These are phyloP conservation scores for Automeris io DNA, from an alignment of 2,888 invertebrate species.

Conservation along the genomic window DNA sequence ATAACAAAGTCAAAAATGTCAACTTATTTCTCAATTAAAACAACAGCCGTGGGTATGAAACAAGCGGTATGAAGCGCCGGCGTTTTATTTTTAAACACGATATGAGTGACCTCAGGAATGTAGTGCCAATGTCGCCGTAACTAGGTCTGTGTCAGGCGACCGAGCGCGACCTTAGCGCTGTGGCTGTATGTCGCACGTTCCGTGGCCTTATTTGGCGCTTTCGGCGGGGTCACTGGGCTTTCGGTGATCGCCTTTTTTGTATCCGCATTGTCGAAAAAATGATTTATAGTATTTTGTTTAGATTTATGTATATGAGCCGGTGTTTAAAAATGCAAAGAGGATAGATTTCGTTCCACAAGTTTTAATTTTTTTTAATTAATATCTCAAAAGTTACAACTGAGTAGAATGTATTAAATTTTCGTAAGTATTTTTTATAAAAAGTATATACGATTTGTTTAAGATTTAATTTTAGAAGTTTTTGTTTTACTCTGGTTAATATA, in stretches of 20 bases:
- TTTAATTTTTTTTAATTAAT: too few species aligned
- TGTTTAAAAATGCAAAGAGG: neutral
- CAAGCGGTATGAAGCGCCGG: constrained; percentile 31
- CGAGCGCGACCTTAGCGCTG: constrained; percentile 49
- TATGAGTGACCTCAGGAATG: constrained; percentile 71
- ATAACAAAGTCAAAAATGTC: too few species aligned
- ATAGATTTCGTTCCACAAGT: too few species aligned
- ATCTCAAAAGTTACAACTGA: too few species aligned
- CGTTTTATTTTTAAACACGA: constrained; percentile 67
- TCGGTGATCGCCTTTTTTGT: constrained; percentile 10
- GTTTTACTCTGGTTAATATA: too few species aligned
- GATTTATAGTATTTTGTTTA: neutral
- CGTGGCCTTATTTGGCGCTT: constrained; percentile 42
- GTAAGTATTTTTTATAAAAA: too few species aligned
- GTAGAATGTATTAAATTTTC: too few species aligned
- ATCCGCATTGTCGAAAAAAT: constrained; percentile 7
- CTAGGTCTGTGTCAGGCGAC: constrained; percentile 70
- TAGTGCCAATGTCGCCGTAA: constrained; percentile 74
- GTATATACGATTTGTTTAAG: too few species aligned
- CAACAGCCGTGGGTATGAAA: constrained; percentile 26
- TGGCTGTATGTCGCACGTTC: constrained; percentile 37
- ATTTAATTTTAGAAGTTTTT: too few species aligned
- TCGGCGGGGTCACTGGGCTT: constrained; percentile 17
- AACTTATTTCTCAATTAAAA: constrained; percentile 19
- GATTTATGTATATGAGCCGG: neutral